A percentile compares a stretch with the other conserved stretches of the same genome.
Evolutionary conservation across 2,888 invertebrate species (phyloP).

Genomic region (Mamestra brassicae): DNA sequence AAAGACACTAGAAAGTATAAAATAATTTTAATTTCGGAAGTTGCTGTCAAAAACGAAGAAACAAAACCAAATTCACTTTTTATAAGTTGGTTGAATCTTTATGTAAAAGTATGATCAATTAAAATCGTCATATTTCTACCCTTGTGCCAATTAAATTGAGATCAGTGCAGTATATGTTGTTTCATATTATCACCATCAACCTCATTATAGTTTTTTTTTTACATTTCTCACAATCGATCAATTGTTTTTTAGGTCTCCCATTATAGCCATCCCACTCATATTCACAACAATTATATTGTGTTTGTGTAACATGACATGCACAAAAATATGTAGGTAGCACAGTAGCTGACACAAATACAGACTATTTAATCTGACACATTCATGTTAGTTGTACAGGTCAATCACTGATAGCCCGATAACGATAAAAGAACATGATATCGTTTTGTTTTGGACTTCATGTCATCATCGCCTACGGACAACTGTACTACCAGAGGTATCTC

Average conservation of each 20-base stretch:
- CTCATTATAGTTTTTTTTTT: not conserved
- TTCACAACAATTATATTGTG: not conserved
- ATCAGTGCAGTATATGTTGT: not conserved
- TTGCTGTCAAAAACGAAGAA: no score
- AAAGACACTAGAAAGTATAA: no score
- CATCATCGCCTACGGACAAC: not conserved
- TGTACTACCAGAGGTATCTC: not conserved
- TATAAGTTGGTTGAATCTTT: no score
- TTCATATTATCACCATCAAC: no score
- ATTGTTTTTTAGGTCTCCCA: not conserved
- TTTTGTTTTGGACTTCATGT: not conserved
- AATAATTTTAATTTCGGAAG: no score
- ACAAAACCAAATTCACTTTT: no score
- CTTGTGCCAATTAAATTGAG: not conserved
- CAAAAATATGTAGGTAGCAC: slow-evolving; percentile 19
- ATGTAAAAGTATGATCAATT: no score
- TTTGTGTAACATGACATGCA: not conserved
- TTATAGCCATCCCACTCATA: not conserved
- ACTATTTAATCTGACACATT: slow-evolving; percentile 33
- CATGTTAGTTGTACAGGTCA: slow-evolving; percentile 45
- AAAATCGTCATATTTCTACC: not conserved
- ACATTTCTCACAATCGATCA: not conserved
- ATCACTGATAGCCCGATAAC: slow-evolving; percentile 41
- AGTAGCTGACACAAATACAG: slow-evolving; percentile 27
- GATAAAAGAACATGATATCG: slow-evolving; percentile 5